Conservation (phyloP, 2,888 invertebrate species). For the Morpho achilles region DNA sequence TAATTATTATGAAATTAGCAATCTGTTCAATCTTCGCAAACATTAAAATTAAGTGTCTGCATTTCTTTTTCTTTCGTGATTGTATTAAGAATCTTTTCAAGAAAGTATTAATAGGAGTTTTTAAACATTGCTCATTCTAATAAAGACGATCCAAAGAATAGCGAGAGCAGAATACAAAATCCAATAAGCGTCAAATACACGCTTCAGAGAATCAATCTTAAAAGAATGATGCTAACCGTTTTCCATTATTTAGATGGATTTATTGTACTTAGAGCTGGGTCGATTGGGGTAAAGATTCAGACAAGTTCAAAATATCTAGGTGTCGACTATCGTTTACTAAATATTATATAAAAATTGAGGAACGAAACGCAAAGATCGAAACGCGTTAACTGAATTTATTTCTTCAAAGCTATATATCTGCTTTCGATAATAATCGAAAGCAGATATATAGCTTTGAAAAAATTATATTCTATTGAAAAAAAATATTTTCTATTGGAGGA, state of each 20-base stretch:
- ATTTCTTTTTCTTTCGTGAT: conserved; percentile 12
- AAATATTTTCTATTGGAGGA: too few relatives aligned
- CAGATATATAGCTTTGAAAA: too few relatives aligned
- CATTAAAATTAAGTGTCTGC: conserved; percentile 24
- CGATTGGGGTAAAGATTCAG: conserved; percentile 30
- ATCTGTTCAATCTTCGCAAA: neutral
- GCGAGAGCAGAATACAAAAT: conserved; percentile 47
- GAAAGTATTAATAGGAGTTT: conserved; percentile 24
- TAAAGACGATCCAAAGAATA: conserved; percentile 29
- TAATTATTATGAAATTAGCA: too few relatives aligned
- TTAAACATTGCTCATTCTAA: conserved; percentile 22
- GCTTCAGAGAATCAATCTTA: conserved; percentile 63
- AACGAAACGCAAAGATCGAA: too few relatives aligned
- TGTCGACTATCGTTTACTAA: too few relatives aligned
- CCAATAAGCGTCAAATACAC: conserved; percentile 58
- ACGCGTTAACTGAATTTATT: too few relatives aligned
- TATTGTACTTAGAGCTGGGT: conserved; percentile 26
- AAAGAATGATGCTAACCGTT: conserved; percentile 58
- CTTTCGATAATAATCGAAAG: too few relatives aligned
- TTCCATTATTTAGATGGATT: conserved; percentile 61
- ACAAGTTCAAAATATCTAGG: conserved; percentile 30
- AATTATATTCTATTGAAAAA: too few relatives aligned
- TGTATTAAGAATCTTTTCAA: conserved; percentile 8
- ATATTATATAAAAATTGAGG: too few relatives aligned
- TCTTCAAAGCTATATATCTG: too few relatives aligned